A percentile compares a stretch with the other conserved stretches of the same genome.
Conservation (phyloP, 1,140 invertebrate genomes). For the Drosophila obscura region DNA sequence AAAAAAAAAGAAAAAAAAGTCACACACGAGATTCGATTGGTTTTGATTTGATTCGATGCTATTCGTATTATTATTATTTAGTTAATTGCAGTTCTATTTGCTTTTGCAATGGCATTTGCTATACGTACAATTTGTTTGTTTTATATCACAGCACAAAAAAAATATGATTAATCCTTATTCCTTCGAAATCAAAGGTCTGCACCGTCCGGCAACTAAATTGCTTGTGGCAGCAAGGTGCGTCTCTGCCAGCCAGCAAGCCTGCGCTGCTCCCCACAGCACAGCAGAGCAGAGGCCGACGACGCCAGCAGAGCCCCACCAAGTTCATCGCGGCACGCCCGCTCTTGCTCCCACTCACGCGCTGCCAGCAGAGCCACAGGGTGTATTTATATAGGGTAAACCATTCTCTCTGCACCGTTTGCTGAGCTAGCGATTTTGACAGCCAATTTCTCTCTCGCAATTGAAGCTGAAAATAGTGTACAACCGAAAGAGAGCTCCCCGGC, state of each 20-base stretch:
- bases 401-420: too few relatives aligned
- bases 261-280: constrained; percentile 38
- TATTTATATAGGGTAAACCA: too few relatives aligned
- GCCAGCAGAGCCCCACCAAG: constrained; percentile 52
- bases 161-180: constrained; percentile 80
- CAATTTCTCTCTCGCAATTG: too few relatives aligned
- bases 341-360: too few relatives aligned
- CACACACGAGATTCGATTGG: constrained; percentile 30
- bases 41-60: constrained; percentile 6
- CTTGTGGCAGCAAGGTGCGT: constrained; percentile 64
- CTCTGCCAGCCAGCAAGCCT: constrained; percentile 60
- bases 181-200: constrained; percentile 75
- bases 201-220: constrained; percentile 82
- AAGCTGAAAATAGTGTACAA: too few relatives aligned
- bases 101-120: constrained; percentile 17
- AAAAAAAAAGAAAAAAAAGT: background rate
- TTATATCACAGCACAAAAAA: constrained; percentile 83
- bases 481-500: too few relatives aligned
- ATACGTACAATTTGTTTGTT: constrained; percentile 82
- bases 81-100: constrained; percentile 10
- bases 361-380: too few relatives aligned
- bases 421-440: too few relatives aligned
- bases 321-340: constrained; percentile 35
- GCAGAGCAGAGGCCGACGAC: constrained; percentile 16
- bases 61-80: constrained; percentile 16